phyloP scores from a whole-genome alignment of 2,113 vertebrate genomes.

The Cyanoderma ruficeps region DNA sequence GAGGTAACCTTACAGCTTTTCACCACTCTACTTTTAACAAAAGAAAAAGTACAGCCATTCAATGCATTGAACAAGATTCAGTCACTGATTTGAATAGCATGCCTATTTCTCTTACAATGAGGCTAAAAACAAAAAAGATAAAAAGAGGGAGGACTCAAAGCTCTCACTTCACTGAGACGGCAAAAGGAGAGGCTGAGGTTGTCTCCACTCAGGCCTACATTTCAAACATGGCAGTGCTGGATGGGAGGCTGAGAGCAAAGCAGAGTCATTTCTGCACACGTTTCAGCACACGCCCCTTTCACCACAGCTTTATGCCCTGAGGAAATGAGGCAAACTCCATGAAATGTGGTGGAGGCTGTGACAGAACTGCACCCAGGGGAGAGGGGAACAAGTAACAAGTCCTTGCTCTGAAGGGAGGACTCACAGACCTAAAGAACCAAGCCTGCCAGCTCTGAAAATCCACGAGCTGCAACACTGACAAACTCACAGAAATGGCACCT shows the following conservation, averaged over 20 bases:
- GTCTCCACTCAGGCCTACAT: not conserved
- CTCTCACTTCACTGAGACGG: not conserved
- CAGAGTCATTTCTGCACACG: not conserved
- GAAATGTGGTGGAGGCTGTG: not conserved
- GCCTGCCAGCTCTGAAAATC: no score
- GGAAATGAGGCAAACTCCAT: not conserved
- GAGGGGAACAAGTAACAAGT: not conserved
- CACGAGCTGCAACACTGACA: not conserved
- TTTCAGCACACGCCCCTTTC: not conserved
- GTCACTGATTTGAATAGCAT: not conserved
- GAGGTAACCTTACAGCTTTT: not conserved
- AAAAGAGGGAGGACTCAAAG: not conserved
- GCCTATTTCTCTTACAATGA: not conserved
- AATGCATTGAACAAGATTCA: not conserved
- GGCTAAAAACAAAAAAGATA: not conserved
- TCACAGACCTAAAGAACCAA: not conserved
- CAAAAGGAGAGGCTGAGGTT: not conserved
- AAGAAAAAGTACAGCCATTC: not conserved
- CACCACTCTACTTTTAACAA: not conserved
- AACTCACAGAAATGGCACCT: not conserved
- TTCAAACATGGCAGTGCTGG: fast-evolving
- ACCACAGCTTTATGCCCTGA: not conserved
- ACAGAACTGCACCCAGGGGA: not conserved
- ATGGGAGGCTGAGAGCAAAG: not conserved
- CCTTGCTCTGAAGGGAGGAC: not conserved